A percentile compares a stretch with the other conserved stretches of the same genome.
Conservation (phyloP, 1,140 invertebrate genomes). For the Lasaia peninsularis region DNA sequence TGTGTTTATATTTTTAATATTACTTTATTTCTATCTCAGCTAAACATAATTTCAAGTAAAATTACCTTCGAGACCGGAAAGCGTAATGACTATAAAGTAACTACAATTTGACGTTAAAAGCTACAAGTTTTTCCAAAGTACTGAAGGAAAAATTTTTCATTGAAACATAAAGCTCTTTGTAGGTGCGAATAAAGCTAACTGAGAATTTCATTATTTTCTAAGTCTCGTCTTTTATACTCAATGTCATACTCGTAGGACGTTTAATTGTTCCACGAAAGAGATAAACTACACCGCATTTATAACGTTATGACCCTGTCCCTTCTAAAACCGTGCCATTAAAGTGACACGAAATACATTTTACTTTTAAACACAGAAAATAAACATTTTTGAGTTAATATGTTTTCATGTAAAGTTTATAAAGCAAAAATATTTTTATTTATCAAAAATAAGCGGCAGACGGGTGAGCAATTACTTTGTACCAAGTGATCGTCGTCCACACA, state of each 20-base stretch:
- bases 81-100: too few species aligned
- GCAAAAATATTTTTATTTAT: too few species aligned
- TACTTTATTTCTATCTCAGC: too few species aligned
- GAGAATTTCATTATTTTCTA: neutral
- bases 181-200: neutral
- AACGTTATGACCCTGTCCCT: conserved; percentile 39
- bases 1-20: too few species aligned
- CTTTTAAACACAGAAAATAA: conserved; percentile 22
- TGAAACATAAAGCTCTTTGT: neutral
- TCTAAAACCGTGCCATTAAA: conserved; percentile 40
- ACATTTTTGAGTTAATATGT: conserved; percentile 4
- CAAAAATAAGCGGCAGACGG: too few species aligned
- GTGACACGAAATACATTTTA: conserved; percentile 35
- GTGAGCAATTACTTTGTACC: too few species aligned
- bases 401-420: neutral
- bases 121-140: too few species aligned
- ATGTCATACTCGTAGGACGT: conserved; percentile 18
- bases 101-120: too few species aligned
- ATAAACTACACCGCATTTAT: conserved; percentile 40
- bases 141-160: neutral
- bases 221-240: conserved; percentile 5
- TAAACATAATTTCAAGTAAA: too few species aligned
- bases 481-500: too few species aligned
- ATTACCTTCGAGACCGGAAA: too few species aligned
- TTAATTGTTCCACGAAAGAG: conserved; percentile 31